These are phyloP conservation scores for Eulithis prunata DNA, from an alignment of 2,888 invertebrate genomes.

Conservation along the genomic window DNA sequence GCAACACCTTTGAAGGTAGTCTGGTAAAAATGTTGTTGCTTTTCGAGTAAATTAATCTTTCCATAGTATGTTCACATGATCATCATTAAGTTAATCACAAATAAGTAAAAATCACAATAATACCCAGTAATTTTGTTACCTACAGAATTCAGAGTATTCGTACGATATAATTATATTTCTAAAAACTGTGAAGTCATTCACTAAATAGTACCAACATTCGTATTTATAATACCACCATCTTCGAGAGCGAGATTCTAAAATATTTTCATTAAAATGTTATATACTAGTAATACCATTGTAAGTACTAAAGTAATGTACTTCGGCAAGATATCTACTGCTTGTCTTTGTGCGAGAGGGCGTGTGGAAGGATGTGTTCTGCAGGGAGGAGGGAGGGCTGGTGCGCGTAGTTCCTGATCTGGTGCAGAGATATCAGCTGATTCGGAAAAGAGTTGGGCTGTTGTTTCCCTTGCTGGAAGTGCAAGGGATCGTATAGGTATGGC, in stretches of 20 bases:
- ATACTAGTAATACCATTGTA: constrained; percentile 82
- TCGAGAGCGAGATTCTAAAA: constrained; percentile 81
- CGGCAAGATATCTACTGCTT: constrained; percentile 73
- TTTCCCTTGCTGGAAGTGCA: constrained; percentile 92
- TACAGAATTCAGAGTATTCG: constrained; percentile 78
- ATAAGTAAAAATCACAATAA: constrained; percentile 64
- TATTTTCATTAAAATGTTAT: constrained; percentile 72
- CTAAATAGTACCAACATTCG: constrained; percentile 69
- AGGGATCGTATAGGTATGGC: constrained; percentile 96
- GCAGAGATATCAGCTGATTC: constrained; percentile 96
- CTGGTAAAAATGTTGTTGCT: constrained; percentile 33
- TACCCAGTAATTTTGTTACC: constrained; percentile 69
- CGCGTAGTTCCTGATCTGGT: constrained; percentile 98
- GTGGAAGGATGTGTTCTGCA: constrained; percentile 86
- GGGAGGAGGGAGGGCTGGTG: constrained; percentile 93
- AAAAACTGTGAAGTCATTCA: constrained; percentile 74
- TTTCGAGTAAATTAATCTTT: constrained; percentile 49
- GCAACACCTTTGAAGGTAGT: constrained; percentile 39
- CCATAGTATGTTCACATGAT: constrained; percentile 36
- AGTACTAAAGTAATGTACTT: constrained; percentile 75
- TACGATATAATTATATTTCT: constrained; percentile 71
- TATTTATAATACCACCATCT: constrained; percentile 76
- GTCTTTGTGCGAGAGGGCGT: constrained; percentile 80
- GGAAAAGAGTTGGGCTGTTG: constrained; percentile 90
- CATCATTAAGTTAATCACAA: constrained; percentile 38